Evolutionary conservation across 2,888 invertebrate genomes (phyloP), one percentile per base, ranked within the genome.

Genomic region (Rhodophaea formosa): DNA sequence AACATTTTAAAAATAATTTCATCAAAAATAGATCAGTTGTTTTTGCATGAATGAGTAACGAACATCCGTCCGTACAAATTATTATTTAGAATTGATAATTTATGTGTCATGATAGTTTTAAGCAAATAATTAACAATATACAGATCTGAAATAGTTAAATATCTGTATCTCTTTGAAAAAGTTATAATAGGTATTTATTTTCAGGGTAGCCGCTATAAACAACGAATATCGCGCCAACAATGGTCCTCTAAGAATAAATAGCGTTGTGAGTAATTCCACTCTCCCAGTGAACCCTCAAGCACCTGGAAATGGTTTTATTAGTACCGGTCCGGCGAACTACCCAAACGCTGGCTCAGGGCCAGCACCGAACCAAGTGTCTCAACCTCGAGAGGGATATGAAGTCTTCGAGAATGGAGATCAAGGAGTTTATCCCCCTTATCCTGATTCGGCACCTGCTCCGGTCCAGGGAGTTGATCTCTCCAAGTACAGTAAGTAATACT

Each of bases 171-270:
- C 2, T 23, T 3, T 23, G 5, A 23, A 23, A 23, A 8, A 2
- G 44, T 44, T 15, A 0, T 1, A 35, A 30, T 12, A 32, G 10
- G 15, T 35, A 17, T 8, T 54, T 56, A 12, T 72, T 66, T 62
- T n/a, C 71, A 95, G 95, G 71, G 94, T 95, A 29, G 93, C 95
- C 12, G 94, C 95, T 0, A 77, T 95, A 14, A 95, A 95, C 65
- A 95, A 95, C 63, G 92, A 95, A 35, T 94, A 95, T 75, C 92
- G 92, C 7, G 94, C 94, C 69, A 94, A 94, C 68, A 92, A 93
- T 45, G 70, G 85, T 35, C 71, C 73, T 8, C 64, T 70, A 8
- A 70, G 64, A 15, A 60, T 70, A 3, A 67, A 67, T 35, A 42
- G 61, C 1, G 65, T 63, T 2, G 32, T 58, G 42, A 61, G 56